phyloP scores from a whole-genome alignment of 2,888 invertebrate species.

The Dryadula phaetusa region DNA sequence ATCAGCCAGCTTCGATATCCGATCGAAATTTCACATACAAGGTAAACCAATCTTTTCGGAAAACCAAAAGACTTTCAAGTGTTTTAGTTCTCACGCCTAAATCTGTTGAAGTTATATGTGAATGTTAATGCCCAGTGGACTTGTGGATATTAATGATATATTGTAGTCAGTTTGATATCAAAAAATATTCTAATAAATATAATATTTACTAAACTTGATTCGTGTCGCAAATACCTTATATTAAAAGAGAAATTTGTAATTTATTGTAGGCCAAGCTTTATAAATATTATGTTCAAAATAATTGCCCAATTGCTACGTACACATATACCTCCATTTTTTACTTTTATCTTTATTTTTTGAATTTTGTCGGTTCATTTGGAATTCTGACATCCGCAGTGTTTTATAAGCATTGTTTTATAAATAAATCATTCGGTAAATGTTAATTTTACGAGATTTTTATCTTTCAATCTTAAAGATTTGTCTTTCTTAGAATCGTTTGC shows the following conservation, averaged over 20 bases:
- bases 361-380: background rate
- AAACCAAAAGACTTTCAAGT: constrained; percentile 24
- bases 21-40: constrained; percentile 88
- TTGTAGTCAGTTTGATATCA: background rate
- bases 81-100: constrained; percentile 26
- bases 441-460: background rate
- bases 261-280: constrained; percentile 3
- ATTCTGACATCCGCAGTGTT: background rate
- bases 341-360: too few relatives aligned
- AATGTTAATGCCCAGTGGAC: background rate
- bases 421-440: background rate
- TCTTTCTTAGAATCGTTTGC: background rate
- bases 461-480: background rate
- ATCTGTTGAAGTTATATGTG: background rate
- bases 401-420: background rate
- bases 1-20: constrained; percentile 87
- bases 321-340: too few relatives aligned
- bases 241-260: too few relatives aligned
- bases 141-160: background rate
- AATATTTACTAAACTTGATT: too few relatives aligned
- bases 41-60: constrained; percentile 64
- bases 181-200: too few relatives aligned
- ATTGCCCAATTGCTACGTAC: constrained; percentile 12
- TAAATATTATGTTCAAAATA: constrained; percentile 1
- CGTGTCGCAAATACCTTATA: too few relatives aligned